Conservation (phyloP, 2,797 vertebrate species). For the Natrix natrix region DNA sequence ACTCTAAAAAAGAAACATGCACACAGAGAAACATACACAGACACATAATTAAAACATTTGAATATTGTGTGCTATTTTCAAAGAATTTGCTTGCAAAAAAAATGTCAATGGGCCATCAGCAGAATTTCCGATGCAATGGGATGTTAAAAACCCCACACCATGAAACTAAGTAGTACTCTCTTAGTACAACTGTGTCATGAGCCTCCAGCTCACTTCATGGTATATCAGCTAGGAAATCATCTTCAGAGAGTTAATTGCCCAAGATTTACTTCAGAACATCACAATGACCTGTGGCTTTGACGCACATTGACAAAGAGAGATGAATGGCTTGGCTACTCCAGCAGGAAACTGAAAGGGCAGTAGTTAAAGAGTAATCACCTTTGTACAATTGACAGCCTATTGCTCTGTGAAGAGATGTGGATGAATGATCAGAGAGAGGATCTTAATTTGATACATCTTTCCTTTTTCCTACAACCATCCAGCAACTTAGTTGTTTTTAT, state of each 20-base stretch:
- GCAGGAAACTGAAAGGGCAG: slow-evolving; percentile 3
- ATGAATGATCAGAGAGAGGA: not conserved
- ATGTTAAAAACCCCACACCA: not conserved
- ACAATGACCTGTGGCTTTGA: slow-evolving; percentile 27
- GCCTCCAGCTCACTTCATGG: not conserved
- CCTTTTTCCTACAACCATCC: not conserved
- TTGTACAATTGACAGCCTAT: not conserved
- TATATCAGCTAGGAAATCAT: not conserved
- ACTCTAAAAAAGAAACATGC: not conserved
- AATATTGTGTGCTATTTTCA: not conserved
- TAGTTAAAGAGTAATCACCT: slow-evolving; percentile 19
- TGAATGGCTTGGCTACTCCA: not conserved
- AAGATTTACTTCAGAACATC: slow-evolving; percentile 8
- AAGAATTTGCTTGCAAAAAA: not conserved
- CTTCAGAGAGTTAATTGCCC: not conserved
- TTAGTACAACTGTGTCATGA: not conserved
- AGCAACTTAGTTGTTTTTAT: not conserved
- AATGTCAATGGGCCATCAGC: not conserved
- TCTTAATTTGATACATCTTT: not conserved
- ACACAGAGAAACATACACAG: not conserved
- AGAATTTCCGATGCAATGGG: not conserved
- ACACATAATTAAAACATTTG: not conserved
- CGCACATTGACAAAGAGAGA: slow-evolving; percentile 13
- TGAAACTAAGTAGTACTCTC: not conserved
- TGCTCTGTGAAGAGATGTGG: not conserved